Conservation (phyloP, 2,113 vertebrate genomes). For the Zosterops japonicus region DNA sequence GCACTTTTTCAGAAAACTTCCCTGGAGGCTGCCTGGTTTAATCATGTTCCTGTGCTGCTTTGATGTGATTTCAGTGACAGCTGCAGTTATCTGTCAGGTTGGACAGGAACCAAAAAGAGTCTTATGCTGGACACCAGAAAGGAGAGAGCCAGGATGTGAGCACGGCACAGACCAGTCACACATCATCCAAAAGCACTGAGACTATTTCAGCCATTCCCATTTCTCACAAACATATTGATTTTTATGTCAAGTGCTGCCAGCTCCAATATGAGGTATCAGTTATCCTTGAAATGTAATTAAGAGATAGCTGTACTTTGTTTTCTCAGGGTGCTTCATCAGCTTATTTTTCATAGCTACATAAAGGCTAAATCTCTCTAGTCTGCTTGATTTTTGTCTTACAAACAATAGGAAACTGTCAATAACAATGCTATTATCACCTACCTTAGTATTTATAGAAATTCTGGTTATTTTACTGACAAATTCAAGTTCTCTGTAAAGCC, state of each 20-base stretch:
- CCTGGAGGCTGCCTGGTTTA: neutral
- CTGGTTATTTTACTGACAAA: neutral
- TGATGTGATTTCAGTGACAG: neutral
- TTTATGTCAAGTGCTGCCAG: neutral
- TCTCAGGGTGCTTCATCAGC: neutral
- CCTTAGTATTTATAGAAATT: neutral
- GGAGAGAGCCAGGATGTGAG: neutral
- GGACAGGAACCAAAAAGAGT: neutral
- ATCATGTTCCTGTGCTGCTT: neutral
- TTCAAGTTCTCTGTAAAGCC: neutral
- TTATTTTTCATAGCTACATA: neutral
- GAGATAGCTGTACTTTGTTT: neutral
- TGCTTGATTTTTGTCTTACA: neutral
- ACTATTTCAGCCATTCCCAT: neutral
- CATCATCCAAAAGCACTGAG: neutral
- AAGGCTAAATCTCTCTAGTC: neutral
- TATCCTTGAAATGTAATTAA: neutral
- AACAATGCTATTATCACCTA: neutral
- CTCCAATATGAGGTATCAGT: neutral
- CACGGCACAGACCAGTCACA: neutral
- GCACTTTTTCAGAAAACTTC: neutral
- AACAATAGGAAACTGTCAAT: neutral
- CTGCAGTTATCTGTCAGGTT: slow-evolving; percentile 1
- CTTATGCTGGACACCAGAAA: neutral
- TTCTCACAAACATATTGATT: neutral